Conservation (phyloP, 2,888 invertebrate species). For the Ichneumon xanthorius region DNA sequence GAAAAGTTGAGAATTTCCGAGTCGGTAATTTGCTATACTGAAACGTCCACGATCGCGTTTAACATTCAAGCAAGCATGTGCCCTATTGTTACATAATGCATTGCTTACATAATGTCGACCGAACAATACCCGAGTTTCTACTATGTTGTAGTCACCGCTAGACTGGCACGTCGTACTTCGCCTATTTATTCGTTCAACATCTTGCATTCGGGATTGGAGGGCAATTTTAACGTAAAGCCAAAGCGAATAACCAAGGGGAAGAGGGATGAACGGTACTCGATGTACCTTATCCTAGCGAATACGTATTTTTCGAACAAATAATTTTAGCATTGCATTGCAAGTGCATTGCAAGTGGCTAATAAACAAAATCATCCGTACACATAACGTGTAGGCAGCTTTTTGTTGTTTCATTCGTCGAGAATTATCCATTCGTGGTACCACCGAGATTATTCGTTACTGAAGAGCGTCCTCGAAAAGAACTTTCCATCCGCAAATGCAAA, state of each 20-base stretch:
- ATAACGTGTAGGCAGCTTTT: too few species aligned
- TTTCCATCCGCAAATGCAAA: too few species aligned
- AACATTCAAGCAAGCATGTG: not conserved
- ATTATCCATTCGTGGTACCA: too few species aligned
- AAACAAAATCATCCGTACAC: too few species aligned
- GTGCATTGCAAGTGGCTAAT: too few species aligned
- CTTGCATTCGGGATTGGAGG: conserved; percentile 35
- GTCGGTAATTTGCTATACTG: not conserved
- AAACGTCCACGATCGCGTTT: not conserved
- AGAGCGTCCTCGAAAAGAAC: too few species aligned
- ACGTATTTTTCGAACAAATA: too few species aligned
- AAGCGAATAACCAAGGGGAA: not conserved
- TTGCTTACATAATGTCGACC: conserved; percentile 15
- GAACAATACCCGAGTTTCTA: conserved; percentile 7
- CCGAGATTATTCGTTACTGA: too few species aligned
- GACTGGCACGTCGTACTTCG: not conserved
- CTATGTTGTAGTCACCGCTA: not conserved
- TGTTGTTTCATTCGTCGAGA: too few species aligned
- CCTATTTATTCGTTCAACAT: not conserved
- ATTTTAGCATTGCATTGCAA: too few species aligned
- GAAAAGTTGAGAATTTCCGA: not conserved
- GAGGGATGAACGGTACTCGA: not conserved
- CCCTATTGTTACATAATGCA: conserved; percentile 18
- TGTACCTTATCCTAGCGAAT: too few species aligned
- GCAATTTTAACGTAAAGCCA: conserved; percentile 21